Base-by-base conservation (phyloP, 2,113 vertebrate species). In the Alectura lathami region DNA sequence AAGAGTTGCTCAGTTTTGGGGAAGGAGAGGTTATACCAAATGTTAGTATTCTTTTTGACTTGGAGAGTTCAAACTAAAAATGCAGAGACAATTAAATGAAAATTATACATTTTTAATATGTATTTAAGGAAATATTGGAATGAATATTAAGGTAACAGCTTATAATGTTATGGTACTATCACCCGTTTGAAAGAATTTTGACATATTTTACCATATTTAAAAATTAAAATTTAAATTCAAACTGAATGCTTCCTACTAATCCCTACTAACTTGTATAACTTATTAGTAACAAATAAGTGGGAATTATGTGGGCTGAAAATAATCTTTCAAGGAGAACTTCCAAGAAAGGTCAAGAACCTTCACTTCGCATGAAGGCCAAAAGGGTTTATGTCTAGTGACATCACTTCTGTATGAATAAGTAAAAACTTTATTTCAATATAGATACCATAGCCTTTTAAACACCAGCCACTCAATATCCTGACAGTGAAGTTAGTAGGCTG, bases 1-100 rank as follows among this genome's bases (percentile, higher is more conserved):
- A 88, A 88, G 90, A 93, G 66, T 88, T 76, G 45, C 64, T 90
- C 21, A 90, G 9, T 82, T 59, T 67, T 81, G 11, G 1, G 3
- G 57, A 73, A 42, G 7, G 7, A 38, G 45, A 85, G 38, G 32
- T 82, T 88, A 84, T 59, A 92, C 67, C 8, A 86, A 97, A 92
- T 96, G 96, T 95, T 95, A 82, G 94, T 91, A 50, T 70, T 93
- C 34, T 78, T 96, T 87, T 78, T 74, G 32, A 51, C 75, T 62
- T 91, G 59, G 34, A 93, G 40, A 93, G 83, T 89, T 97, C 93
- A 96, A 94, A 96, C 56, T 86, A 94, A 88, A 94, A 34, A 89
- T 93, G 94, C 73, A 88, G 38, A 75, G 57, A 74, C 51, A 80
- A 96, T 83, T 95, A 86, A 74, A 74, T 63, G 24, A 97, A 20